Conservation (phyloP, 2,888 invertebrate genomes). For the Eristalinus sepulchralis region DNA sequence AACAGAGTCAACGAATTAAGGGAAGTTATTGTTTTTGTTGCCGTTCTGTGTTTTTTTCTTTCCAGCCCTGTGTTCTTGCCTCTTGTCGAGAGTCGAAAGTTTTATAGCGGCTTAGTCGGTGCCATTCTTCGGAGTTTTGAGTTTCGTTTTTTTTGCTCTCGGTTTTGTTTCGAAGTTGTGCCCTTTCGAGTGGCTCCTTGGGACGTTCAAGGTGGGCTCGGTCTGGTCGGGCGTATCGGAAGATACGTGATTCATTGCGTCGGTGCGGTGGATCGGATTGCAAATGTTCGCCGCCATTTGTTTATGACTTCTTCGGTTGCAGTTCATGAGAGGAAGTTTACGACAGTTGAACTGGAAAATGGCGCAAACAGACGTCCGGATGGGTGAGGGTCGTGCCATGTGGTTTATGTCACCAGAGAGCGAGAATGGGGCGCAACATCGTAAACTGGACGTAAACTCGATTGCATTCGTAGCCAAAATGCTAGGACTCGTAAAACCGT, state of each 20-base stretch:
- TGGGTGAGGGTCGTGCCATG: not conserved
- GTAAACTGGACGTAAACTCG: not conserved
- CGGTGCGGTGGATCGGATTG: not conserved
- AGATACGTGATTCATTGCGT: not conserved
- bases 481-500: not conserved
- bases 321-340: not conserved
- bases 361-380: not conserved
- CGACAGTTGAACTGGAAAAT: not conserved
- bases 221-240: not conserved
- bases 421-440: not conserved
- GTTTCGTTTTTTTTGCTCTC: not conserved
- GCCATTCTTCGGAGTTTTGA: constrained; percentile 5
- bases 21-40: constrained; percentile 16
- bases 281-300: not conserved
- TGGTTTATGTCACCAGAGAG: not conserved
- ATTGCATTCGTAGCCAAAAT: not conserved
- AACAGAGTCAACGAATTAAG: not conserved
- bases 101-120: constrained; percentile 12
- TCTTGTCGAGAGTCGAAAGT: not conserved
- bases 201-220: not conserved
- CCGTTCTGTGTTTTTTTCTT: not conserved
- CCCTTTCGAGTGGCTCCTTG: not conserved
- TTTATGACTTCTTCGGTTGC: not conserved
- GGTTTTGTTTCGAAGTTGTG: not conserved
- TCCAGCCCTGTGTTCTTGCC: not conserved